A percentile compares a stretch with the other conserved stretches of the same genome.
These are phyloP conservation scores for Protaetia brevitarsis DNA, from an alignment of 1,140 invertebrate genomes.

Conservation along the genomic window DNA sequence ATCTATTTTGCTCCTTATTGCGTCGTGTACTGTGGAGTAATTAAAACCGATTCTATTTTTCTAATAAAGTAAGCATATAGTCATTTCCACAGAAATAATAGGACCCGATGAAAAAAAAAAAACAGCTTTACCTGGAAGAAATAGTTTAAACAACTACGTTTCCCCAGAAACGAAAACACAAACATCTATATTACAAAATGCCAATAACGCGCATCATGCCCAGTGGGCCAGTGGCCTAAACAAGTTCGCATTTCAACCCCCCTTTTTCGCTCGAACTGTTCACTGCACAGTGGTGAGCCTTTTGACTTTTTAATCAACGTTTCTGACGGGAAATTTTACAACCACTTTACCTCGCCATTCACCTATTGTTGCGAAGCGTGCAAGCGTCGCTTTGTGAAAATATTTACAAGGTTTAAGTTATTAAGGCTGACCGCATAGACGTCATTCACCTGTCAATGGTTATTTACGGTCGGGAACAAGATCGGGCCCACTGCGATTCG, in stretches of 20 bases:
- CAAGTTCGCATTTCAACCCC: neutral
- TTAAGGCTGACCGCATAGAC: slow-evolving; percentile 18
- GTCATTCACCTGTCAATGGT: slow-evolving; percentile 7
- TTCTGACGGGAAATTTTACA: neutral
- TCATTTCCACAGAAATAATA: no score
- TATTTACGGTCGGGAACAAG: slow-evolving; percentile 4
- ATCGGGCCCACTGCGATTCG: neutral
- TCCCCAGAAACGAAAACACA: no score
- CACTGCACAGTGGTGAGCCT: neutral
- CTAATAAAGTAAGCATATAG: no score
- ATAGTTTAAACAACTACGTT: no score
- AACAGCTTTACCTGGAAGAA: no score
- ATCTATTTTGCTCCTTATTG: no score
- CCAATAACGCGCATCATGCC: no score
- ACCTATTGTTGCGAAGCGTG: slow-evolving; percentile 1
- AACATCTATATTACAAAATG: no score
- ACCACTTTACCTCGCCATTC: neutral
- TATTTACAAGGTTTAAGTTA: slow-evolving; percentile 19
- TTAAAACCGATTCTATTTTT: no score
- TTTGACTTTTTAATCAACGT: neutral
- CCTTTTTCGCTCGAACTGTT: neutral
- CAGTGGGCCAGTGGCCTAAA: no score
- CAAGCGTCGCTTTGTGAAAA: neutral
- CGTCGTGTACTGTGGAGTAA: no score
- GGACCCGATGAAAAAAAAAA: no score